Percentiles rank a stretch among this genome's conserved stretches.
Evolutionary conservation across 2,113 vertebrate genomes (phyloP).

Genomic region (Caloenas nicobarica): DNA sequence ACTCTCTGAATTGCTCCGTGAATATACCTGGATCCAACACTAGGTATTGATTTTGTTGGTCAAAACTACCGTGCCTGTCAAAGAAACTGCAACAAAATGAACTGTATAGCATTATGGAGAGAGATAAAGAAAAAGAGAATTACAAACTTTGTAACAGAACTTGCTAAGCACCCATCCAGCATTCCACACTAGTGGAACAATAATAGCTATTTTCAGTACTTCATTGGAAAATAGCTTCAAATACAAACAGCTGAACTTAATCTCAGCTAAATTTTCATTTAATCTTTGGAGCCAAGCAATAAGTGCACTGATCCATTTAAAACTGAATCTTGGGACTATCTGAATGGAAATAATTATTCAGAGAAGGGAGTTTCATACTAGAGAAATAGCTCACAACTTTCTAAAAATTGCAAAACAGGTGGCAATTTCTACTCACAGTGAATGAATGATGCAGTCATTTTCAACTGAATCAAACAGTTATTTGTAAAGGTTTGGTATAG

Average conservation of each 20-base stretch:
- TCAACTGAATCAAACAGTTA: background rate
- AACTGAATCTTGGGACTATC: background rate
- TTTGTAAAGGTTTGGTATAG: background rate
- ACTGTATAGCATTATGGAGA: background rate
- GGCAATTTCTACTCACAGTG: fast-evolving
- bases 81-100: background rate
- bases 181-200: background rate
- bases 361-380: background rate
- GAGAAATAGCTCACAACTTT: background rate
- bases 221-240: background rate
- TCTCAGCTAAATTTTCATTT: background rate
- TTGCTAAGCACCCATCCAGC: background rate
- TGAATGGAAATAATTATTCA: background rate
- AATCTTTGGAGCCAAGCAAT: background rate
- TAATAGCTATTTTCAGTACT: background rate
- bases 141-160: background rate
- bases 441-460: background rate
- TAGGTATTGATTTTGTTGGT: background rate
- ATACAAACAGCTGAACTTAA: background rate
- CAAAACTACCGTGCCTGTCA: background rate
- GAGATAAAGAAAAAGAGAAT: background rate
- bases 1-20: background rate
- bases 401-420: background rate
- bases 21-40: background rate
- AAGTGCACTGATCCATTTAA: background rate